Base-by-base conservation (phyloP, 2,888 invertebrate species). In the Lagria hirta region DNA sequence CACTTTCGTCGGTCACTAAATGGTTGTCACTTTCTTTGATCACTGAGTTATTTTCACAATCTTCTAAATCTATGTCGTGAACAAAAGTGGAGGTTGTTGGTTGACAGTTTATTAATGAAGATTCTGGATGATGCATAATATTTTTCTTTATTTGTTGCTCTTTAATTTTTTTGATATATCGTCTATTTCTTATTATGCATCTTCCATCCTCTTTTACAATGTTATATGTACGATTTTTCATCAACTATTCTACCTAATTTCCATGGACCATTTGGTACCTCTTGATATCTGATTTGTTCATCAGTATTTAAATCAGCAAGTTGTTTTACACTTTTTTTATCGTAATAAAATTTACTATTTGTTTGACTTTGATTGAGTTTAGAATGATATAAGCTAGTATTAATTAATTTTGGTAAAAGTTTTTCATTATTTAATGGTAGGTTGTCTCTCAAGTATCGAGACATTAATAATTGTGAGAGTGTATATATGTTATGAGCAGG, bases 171-270 rank as follows among this genome's bases (percentile, higher is more conserved):
- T 17, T 15, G 8, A 30, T 30, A 11, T 17, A 30, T 7, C 16
- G 11, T 7, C 30, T 11, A 24, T 42, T 42, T 34, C 26, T 34
- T 12, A 34, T 26, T 3, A 42, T 34, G 10, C 18, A 20, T 8
- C 28, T 27, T 34, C 43, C 35, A 36, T 43, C 28, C n/a, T 21
- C 43, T 7, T 16, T 35, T 22, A 16, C 21, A 28, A 43, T 28
- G 18, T 26, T 36, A 21, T 35, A 43, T 11, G 29, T 36, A 10
- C 35, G 14, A 21, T 36, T 14, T 13, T 21, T 36, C 26, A 3
- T 43, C 23, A 7, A 43, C 22, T 7, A 43, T 36, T 27, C 21
- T 26, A 6, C 43, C 34, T 29, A 6, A 12, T 23, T 43, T 26
- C 37, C 29, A 42, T 16, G 4, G n/a, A 13, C 23, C 26, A 36